Evolutionary conservation across 2,797 vertebrate species (phyloP), one percentile per base, ranked within the genome.

Genomic region (Taeniopygia guttata): DNA sequence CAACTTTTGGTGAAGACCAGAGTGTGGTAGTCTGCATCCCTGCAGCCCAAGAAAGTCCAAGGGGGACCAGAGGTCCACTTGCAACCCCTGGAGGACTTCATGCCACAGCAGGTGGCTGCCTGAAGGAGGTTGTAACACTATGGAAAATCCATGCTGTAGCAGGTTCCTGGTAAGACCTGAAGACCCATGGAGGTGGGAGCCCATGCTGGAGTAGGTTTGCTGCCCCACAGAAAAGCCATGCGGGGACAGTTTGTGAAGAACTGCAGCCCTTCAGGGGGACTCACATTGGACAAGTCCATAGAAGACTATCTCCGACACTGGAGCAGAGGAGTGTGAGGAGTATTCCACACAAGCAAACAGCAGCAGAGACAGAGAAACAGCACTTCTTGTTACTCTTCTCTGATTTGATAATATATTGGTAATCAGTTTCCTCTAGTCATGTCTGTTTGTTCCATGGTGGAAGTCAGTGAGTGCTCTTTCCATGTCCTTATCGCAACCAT

Each of bases 131-230:
- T 59, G 45, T 29, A 45, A 19, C 1, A 2, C 54, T 29, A 2
- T 11, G 16, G 36, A 42, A 58, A 67, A n/a, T 23, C 19, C 45
- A 32, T 32, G 13, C 17, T 55, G n/a, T 16, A 15, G 16, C 4
- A 19, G 5, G 20, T 19, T 64, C 21, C 60, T 16, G 27, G 17
- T 32, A 64, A 18, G 26, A 54, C 13, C 32, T 32, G 49, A 0
- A 0, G 13, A 19, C 10, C n/a, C 27, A 13, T 13, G 11, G n/a
- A 55, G 27, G 8, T 4, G 32, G 21, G 13, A 66, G 16, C 10
- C n/a, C 27, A 32, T 30, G 22, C 17, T 79, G 60, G 13, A 66
- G n/a, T 11, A 38, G 21, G 27, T 32, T 38, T 45, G 5, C 58
- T 45, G 26, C 10, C 13, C 26, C 4, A 5, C 13, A 25, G 40